A percentile compares a stretch with the other conserved stretches of the same genome.
Conservation (phyloP, 1,140 invertebrate genomes). For the Tetramorium parvispinum region DNA sequence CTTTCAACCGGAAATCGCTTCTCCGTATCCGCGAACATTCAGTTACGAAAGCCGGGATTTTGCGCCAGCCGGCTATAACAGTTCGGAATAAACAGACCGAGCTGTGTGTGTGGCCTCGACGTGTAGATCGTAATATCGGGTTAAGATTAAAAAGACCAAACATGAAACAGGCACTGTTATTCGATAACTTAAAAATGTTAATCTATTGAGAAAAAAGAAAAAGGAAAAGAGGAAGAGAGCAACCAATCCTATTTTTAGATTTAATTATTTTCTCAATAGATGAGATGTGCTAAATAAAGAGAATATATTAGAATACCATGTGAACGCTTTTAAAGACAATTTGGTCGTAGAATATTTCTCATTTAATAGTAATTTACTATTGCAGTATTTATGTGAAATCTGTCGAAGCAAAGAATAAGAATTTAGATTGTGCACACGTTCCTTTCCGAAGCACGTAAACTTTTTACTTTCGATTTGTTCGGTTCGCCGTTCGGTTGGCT, state of each 20-base stretch:
- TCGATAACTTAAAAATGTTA: neutral
- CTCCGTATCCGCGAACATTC: slow-evolving; percentile 45
- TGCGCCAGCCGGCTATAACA: slow-evolving; percentile 39
- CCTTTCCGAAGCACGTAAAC: neutral
- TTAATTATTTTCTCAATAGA: neutral
- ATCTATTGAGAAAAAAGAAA: neutral
- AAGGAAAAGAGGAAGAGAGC: neutral
- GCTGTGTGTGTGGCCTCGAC: neutral
- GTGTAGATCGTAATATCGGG: slow-evolving; percentile 16
- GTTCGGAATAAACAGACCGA: slow-evolving; percentile 45
- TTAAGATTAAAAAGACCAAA: slow-evolving; percentile 12
- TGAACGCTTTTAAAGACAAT: neutral
- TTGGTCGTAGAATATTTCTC: neutral
- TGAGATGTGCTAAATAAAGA: no score
- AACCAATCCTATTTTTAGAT: neutral
- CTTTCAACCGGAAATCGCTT: slow-evolving; percentile 68
- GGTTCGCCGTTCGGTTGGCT: neutral
- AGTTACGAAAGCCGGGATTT: slow-evolving; percentile 53
- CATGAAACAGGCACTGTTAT: neutral
- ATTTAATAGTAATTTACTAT: neutral
- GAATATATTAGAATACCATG: neutral
- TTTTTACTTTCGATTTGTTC: slow-evolving; percentile 29
- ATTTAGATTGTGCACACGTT: neutral
- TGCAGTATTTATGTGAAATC: neutral
- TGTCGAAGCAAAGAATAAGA: neutral